Evolutionary conservation across 2,113 vertebrate species (phyloP).

Genomic region (Hiodon alosoides): DNA sequence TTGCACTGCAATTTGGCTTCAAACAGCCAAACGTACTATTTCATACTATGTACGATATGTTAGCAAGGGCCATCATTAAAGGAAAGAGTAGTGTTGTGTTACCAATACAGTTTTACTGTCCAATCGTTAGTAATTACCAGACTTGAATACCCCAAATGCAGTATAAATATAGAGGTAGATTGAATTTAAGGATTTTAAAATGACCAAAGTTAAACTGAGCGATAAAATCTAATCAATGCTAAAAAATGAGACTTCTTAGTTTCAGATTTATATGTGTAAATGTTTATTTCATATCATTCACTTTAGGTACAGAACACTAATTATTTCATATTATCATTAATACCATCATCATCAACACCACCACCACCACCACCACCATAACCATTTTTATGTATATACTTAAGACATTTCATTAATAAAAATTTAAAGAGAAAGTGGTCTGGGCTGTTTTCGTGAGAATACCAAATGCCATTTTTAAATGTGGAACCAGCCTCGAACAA

Average conservation of each 20-base stretch:
- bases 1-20: too few relatives aligned
- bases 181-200: too few relatives aligned
- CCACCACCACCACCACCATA: not conserved
- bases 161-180: too few relatives aligned
- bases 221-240: not conserved
- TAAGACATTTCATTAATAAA: conserved; percentile 43
- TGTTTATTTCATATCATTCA: conserved; percentile 65
- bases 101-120: too few relatives aligned
- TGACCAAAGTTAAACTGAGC: not conserved
- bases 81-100: too few relatives aligned
- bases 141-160: too few relatives aligned
- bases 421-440: conserved; percentile 47
- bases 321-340: conserved; percentile 56
- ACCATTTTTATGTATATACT: conserved; percentile 40
- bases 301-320: conserved; percentile 62
- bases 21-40: too few relatives aligned
- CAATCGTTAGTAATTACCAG: too few relatives aligned
- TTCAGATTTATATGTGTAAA: conserved; percentile 59
- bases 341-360: conserved; percentile 37
- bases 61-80: too few relatives aligned
- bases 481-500: conserved; percentile 27
- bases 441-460: conserved; percentile 25
- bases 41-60: too few relatives aligned
- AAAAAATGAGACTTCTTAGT: not conserved
- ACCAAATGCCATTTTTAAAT: conserved; percentile 34